Base-by-base conservation (phyloP, 2,888 invertebrate species). In the Agonum fuliginosum region DNA sequence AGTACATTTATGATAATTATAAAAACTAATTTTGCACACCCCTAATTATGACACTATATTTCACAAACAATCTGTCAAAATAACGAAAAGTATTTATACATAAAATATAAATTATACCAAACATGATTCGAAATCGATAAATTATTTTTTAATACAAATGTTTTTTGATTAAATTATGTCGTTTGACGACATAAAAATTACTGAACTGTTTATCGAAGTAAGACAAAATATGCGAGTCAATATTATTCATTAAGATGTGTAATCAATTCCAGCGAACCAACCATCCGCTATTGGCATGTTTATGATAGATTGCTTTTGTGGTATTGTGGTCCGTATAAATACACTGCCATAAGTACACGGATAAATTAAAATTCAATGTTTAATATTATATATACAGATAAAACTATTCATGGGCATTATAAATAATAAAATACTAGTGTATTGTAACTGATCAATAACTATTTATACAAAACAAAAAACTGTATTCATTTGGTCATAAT, bases 261-360 rank as follows among this genome's bases (percentile, higher is more conserved):
- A 37, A 12, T n/a, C 12, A 37, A 37, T 37, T 58, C 10, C 58
- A 51, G 58, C 22, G 22, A 58, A 3, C 12, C 58, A 22, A 17
- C 58, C 58, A 51, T 51, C 19, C 14, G 51, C 58, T 10, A 58
- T 17, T 37, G 67, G 20, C 20, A 41, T 67, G 2, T 41, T 19
- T 65, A 34, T 65, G 17, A 19, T 67, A 41, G 20, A 14, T 24
- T 24, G 17, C 5, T 27, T 46, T 43, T 70, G 46, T n/a, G 5
- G 20, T 24, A 22, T 27, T 72, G 14, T 30, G 20, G n/a, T 58
- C 24, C 54, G 27, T 43, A 74, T 46, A 62, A 74, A 74, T 75
- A 75, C 46, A 65, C 27, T 75, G 65, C 65, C 74, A 75, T 75
- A 75, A 75, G 74, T 75, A 75, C 74, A 75, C 19, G 43, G 22